Percentiles rank a stretch among this genome's conserved stretches.
Evolutionary conservation across 2,888 invertebrate genomes (phyloP).

Genomic region (Pilophorus perplexus): DNA sequence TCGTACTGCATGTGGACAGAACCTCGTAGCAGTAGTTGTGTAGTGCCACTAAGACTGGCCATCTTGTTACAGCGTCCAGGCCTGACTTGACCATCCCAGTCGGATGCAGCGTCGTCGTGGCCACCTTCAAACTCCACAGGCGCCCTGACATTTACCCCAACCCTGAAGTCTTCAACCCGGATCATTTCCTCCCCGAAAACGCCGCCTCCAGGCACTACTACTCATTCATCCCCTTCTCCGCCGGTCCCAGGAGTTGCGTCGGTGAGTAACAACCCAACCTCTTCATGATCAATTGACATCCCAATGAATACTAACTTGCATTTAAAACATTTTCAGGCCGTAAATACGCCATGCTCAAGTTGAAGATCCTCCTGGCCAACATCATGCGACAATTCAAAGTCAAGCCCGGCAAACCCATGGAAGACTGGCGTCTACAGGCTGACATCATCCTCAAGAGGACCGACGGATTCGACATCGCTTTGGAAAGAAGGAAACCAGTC

Average conservation of each 20-base stretch:
- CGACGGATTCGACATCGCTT: constrained; percentile 70
- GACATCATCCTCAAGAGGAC: constrained; percentile 76
- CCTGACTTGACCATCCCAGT: constrained; percentile 59
- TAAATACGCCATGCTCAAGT: constrained; percentile 76
- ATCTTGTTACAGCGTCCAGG: constrained; percentile 29
- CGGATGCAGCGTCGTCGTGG: constrained; percentile 67
- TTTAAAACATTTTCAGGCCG: constrained; percentile 67
- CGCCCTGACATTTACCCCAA: constrained; percentile 65
- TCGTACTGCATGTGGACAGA: background rate
- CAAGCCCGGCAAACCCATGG: constrained; percentile 64
- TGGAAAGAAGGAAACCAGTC: constrained; percentile 60
- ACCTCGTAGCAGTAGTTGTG: background rate
- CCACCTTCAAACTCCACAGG: constrained; percentile 67
- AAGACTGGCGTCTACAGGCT: constrained; percentile 70
- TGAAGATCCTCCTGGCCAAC: constrained; percentile 74
- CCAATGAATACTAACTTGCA: too few species aligned
- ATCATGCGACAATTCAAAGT: constrained; percentile 71
- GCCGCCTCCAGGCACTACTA: constrained; percentile 74
- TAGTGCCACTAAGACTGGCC: too few species aligned
- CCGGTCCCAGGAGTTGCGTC: constrained; percentile 76
- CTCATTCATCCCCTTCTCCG: constrained; percentile 76
- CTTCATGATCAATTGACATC: too few species aligned
- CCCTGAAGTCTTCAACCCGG: constrained; percentile 71
- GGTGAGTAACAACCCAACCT: constrained; percentile 55
- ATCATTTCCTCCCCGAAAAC: constrained; percentile 75